Evolutionary conservation across 92 coral and sea anemone species (phyloP), one percentile per base, ranked within the genome.

Genomic region (Plumapathes pennacea): DNA sequence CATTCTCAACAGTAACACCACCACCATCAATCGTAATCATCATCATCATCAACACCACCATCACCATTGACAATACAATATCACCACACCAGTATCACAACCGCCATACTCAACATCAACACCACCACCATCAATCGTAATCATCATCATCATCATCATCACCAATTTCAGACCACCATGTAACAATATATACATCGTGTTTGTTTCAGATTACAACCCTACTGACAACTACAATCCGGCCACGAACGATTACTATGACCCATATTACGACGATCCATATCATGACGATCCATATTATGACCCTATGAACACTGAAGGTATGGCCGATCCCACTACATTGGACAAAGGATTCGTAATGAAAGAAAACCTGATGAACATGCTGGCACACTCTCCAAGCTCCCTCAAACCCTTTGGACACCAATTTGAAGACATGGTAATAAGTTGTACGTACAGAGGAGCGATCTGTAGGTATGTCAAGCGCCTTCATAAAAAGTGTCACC

Each of bases 391-490:
- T n/a, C n/a, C n/a, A 2, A 1, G 3, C 12, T 3, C 14, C 14
- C 27, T 66, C 1, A n/a, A 48, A 11, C 3, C 9, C 32, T 50
- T 74, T 33, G 95, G 95, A 23, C 95, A 86, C 43, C 82, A 71
- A 56, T 82, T 82, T 65, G 69, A 79, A 9, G 95, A 81, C 25
- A 66, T 82, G 62, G 85, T 86, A 28, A 34, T 84, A 32, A 66
- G 83, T 4, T 86, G 95, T 21, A 82, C 95, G 0, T 86, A 74
- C 53, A 73, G 95, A 32, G 95, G 95, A 0, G 68, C 52, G 14
- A 57, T 83, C 18, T 86, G 95, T 60, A 61, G 71, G 89, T n/a
- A n/a, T n/a, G n/a, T n/a, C n/a, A n/a, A n/a, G n/a, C n/a, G n/a
- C n/a, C n/a, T n/a, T n/a, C n/a, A n/a, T n/a, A n/a, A n/a, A n/a